Percentiles rank a stretch among this genome's conserved stretches.
phyloP scores from a whole-genome alignment of 2,797 vertebrate species.

The Sebastes flavidus region DNA sequence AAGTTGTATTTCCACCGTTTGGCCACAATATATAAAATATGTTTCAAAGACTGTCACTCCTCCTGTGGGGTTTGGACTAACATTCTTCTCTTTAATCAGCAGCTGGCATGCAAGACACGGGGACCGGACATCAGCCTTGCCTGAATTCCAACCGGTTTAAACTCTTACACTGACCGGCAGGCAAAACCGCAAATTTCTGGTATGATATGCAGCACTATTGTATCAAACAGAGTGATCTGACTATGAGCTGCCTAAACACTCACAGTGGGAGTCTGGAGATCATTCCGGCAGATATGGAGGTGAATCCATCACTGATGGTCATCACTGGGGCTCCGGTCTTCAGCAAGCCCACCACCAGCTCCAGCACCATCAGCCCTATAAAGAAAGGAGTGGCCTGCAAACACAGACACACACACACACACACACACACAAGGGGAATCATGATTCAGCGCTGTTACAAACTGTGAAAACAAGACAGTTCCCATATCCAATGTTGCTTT shows the following conservation, averaged over 20 bases:
- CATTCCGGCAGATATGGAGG: slow-evolving; percentile 88
- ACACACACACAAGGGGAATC: slow-evolving; percentile 15
- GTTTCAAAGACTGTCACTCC: too few relatives aligned
- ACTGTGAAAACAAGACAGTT: slow-evolving; percentile 47
- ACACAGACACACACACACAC: slow-evolving; percentile 10
- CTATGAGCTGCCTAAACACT: slow-evolving; percentile 5
- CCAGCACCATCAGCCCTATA: slow-evolving; percentile 86
- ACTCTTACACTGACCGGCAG: too few relatives aligned
- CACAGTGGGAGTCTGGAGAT: slow-evolving; percentile 89
- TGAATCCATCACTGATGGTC: slow-evolving; percentile 86
- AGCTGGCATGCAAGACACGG: too few relatives aligned
- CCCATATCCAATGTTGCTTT: slow-evolving; percentile 39
- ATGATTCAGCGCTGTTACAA: slow-evolving; percentile 46
- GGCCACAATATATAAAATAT: too few relatives aligned
- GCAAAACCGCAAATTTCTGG: neutral
- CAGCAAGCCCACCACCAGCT: slow-evolving; percentile 85
- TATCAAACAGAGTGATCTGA: neutral
- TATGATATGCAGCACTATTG: neutral
- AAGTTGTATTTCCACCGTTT: too few relatives aligned
- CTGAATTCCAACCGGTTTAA: too few relatives aligned
- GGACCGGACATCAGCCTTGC: too few relatives aligned
- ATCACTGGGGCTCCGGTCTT: slow-evolving; percentile 73
- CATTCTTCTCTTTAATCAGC: too few relatives aligned
- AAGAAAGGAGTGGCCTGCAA: slow-evolving; percentile 90
- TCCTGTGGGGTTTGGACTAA: too few relatives aligned